phyloP scores from a whole-genome alignment of 2,888 invertebrate species.

The Drosophila barbarae region DNA sequence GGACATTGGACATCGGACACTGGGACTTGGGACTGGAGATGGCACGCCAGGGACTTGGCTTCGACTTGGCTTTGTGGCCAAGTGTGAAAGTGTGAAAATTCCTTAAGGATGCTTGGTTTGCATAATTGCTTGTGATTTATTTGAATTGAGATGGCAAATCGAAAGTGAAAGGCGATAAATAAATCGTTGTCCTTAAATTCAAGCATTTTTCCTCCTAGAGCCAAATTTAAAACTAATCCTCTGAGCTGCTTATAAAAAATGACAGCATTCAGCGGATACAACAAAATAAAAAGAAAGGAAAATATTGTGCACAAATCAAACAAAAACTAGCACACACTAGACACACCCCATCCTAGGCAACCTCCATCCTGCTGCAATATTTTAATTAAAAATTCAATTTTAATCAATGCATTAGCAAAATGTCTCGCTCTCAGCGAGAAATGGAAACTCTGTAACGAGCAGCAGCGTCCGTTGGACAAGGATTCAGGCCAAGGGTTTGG shows the following conservation, averaged over 20 bases:
- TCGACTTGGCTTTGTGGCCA: slow-evolving; percentile 50
- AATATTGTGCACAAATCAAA: slow-evolving; percentile 38
- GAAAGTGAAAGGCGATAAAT: slow-evolving; percentile 57
- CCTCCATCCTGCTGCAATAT: slow-evolving; percentile 61
- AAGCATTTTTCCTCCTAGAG: neutral
- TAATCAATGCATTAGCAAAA: slow-evolving; percentile 78
- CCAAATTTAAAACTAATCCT: slow-evolving; percentile 28
- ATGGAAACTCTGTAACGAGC: slow-evolving; percentile 51
- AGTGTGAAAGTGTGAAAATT: slow-evolving; percentile 72
- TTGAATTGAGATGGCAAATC: slow-evolving; percentile 49
- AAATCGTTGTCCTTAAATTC: slow-evolving; percentile 10
- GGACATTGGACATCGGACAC: neutral
- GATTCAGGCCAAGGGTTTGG: neutral
- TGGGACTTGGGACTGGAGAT: slow-evolving; percentile 11
- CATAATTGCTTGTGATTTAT: slow-evolving; percentile 72
- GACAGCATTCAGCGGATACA: slow-evolving; percentile 19
- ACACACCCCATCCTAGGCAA: neutral
- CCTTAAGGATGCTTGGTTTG: slow-evolving; percentile 71
- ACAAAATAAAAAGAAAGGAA: slow-evolving; percentile 5
- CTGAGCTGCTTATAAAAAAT: slow-evolving; percentile 28
- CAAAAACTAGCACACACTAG: slow-evolving; percentile 28
- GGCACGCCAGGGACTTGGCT: slow-evolving; percentile 25
- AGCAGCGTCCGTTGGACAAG: slow-evolving; percentile 19
- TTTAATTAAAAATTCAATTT: slow-evolving; percentile 79
- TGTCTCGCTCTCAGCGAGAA: slow-evolving; percentile 72